phyloP scores from a whole-genome alignment of 1,140 invertebrate species.

The Lepidotrigona ventralis region DNA sequence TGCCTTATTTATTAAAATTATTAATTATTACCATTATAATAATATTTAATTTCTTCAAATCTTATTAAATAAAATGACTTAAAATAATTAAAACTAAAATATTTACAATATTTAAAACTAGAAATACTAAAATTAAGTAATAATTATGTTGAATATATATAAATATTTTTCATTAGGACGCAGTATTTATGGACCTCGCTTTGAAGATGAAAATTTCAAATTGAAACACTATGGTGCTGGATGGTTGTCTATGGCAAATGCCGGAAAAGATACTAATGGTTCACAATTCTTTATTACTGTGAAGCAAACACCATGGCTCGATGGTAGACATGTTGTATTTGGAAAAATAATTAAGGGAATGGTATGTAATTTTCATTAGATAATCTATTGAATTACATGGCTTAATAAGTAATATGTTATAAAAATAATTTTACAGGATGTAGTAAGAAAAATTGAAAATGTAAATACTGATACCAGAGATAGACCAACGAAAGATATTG shows the following conservation, averaged over 20 bases:
- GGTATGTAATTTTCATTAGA: constrained; percentile 80
- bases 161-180: constrained; percentile 81
- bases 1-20: too few relatives aligned
- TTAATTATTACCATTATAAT: too few relatives aligned
- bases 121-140: too few relatives aligned
- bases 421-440: constrained; percentile 82
- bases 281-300: constrained; percentile 99
- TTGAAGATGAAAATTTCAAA: constrained; percentile 98
- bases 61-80: constrained; percentile 10
- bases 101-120: too few relatives aligned
- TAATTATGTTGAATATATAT: not conserved
- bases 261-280: constrained; percentile 98
- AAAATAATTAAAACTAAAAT: too few relatives aligned
- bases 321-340: constrained; percentile 98
- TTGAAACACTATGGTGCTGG: constrained; percentile 98
- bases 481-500: constrained; percentile 88
- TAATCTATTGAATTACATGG: not conserved
- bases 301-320: constrained; percentile 95
- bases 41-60: not conserved
- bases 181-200: constrained; percentile 96
- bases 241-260: constrained; percentile 98
- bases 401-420: not conserved
- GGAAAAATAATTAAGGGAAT: constrained; percentile 96
- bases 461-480: constrained; percentile 88
- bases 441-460: constrained; percentile 92